Percentiles rank a stretch among this genome's conserved stretches.
These are phyloP conservation scores for Anolis sagrei DNA, from an alignment of 2,113 vertebrate genomes.

Conservation along the genomic window DNA sequence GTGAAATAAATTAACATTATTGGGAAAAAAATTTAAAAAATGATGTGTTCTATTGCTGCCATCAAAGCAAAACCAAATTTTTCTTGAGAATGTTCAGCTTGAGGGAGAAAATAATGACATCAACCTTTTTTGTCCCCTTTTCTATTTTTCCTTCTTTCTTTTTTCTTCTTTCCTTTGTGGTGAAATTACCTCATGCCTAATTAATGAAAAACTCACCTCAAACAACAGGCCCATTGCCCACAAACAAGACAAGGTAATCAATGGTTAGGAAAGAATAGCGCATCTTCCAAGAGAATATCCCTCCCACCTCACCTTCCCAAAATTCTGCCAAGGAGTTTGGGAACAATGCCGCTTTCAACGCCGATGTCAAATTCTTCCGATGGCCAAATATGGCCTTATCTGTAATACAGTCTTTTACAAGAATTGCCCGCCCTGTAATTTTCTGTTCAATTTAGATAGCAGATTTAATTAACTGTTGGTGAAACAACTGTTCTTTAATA, in stretches of 20 bases:
- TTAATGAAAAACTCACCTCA: slow-evolving; percentile 77
- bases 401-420: slow-evolving; percentile 69
- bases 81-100: slow-evolving; percentile 66
- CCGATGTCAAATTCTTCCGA: slow-evolving; percentile 71
- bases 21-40: too few species aligned
- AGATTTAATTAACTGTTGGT: slow-evolving; percentile 72
- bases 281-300: slow-evolving; percentile 56
- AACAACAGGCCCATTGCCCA: slow-evolving; percentile 70
- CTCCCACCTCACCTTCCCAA: not conserved
- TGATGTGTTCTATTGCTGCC: slow-evolving; percentile 63
- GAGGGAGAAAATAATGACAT: slow-evolving; percentile 75
- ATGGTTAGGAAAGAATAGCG: slow-evolving; percentile 60
- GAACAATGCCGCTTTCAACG: slow-evolving; percentile 70
- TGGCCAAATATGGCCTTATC: slow-evolving; percentile 65
- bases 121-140: slow-evolving; percentile 39
- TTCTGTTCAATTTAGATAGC: slow-evolving; percentile 74
- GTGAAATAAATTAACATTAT: too few species aligned
- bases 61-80: slow-evolving; percentile 69
- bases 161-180: slow-evolving; percentile 51
- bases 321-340: slow-evolving; percentile 62
- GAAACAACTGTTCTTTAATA: slow-evolving; percentile 68
- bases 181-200: slow-evolving; percentile 78
- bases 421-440: slow-evolving; percentile 58
- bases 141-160: not conserved
- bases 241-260: slow-evolving; percentile 60